Evolutionary conservation across 2,797 vertebrate species (phyloP).

Genomic region (Choloepus didactylus): DNA sequence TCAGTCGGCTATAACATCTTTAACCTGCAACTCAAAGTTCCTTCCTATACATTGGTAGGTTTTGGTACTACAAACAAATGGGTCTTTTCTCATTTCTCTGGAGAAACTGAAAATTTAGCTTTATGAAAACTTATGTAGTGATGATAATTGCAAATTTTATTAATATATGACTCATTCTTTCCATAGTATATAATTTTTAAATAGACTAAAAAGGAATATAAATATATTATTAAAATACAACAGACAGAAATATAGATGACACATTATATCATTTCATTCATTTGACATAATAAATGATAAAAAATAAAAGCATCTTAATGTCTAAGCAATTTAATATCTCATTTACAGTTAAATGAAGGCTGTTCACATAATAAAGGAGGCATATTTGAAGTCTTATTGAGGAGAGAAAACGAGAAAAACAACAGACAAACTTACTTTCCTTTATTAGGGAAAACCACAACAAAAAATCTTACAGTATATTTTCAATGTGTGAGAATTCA

Average conservation of each 20-base stretch:
- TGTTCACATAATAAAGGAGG: background rate
- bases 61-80: background rate
- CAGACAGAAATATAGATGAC: background rate
- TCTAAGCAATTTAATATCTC: background rate
- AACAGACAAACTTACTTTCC: background rate
- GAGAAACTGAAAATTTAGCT: background rate
- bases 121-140: background rate
- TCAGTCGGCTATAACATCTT: background rate
- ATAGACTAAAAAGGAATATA: background rate
- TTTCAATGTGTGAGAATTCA: background rate
- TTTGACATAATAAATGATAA: background rate
- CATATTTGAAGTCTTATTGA: background rate
- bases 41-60: background rate
- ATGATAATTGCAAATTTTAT: background rate
- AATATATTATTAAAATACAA: background rate
- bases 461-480: too few species aligned
- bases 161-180: background rate
- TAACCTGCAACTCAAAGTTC: background rate
- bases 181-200: background rate
- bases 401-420: background rate
- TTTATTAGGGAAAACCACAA: too few species aligned
- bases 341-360: background rate
- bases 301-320: background rate
- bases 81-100: background rate
- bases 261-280: background rate